A percentile compares a stretch with the other conserved stretches of the same genome.
Evolutionary conservation across 2,797 vertebrate species (phyloP).

Genomic region (Manis javanica): DNA sequence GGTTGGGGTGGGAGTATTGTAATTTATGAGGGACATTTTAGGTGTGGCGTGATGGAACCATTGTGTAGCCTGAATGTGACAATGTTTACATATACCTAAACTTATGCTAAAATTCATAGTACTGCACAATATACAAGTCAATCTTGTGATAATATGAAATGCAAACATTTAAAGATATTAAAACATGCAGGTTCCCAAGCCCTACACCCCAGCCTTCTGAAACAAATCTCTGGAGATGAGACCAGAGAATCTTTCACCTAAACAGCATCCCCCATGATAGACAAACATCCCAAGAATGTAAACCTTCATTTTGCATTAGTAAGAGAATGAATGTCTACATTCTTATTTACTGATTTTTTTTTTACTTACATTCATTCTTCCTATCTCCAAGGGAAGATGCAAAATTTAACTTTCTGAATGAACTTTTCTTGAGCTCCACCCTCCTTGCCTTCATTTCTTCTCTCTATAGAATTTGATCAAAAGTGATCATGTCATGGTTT

Average conservation of each 20-base stretch:
- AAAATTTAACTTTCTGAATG: not conserved
- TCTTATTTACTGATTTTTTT: not conserved
- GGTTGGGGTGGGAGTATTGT: not conserved
- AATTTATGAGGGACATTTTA: not conserved
- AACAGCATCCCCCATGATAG: too few species aligned
- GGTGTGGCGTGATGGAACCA: rapidly evolving
- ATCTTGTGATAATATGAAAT: not conserved
- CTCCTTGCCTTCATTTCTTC: not conserved
- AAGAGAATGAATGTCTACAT: not conserved
- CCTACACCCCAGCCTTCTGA: too few species aligned
- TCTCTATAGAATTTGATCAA: not conserved
- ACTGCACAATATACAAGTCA: not conserved
- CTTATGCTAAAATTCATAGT: not conserved
- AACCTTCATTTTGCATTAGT: rapidly evolving
- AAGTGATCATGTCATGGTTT: not conserved
- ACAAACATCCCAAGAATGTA: not conserved
- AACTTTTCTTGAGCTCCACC: not conserved
- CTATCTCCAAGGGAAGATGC: not conserved
- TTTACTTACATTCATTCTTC: not conserved
- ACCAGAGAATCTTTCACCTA: not conserved
- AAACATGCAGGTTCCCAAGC: not conserved
- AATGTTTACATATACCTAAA: rapidly evolving
- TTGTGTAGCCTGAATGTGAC: not conserved
- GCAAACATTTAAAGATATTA: not conserved
- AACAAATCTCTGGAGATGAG: not conserved